Percentiles rank a stretch among this genome's conserved stretches.
Evolutionary conservation across 92 coral and sea anemone genomes (phyloP).

Genomic region (Porites rus): DNA sequence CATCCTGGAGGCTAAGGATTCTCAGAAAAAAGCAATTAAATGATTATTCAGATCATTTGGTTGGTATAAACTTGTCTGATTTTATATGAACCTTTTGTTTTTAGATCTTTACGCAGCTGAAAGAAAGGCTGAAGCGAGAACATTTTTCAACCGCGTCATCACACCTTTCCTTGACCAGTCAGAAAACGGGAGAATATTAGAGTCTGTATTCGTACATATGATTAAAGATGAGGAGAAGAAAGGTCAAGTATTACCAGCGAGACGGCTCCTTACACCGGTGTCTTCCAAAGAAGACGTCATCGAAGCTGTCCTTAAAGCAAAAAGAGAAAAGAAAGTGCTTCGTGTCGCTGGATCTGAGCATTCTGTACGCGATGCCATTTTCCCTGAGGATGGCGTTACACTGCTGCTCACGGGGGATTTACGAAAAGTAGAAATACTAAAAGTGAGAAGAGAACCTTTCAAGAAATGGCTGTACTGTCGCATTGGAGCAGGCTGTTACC

Average conservation of each 20-base stretch:
- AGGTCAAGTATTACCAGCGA: not conserved
- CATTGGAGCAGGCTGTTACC: conserved; percentile 73
- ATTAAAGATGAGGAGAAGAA: conserved; percentile 15
- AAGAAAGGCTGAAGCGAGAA: conserved; percentile 9
- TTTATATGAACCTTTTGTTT: not conserved
- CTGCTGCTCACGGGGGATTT: conserved; percentile 59
- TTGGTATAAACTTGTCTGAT: no score
- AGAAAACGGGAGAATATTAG: not conserved
- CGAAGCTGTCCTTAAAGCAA: conserved; percentile 50
- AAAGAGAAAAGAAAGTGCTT: conserved; percentile 34
- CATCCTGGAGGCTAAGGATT: no score
- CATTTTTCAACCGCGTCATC: conserved; percentile 24
- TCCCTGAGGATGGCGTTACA: conserved; percentile 56
- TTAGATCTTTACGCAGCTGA: conserved; percentile 13
- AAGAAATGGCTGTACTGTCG: conserved; percentile 58
- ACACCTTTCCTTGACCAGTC: conserved; percentile 18
- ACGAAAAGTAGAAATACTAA: conserved; percentile 59
- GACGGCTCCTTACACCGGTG: conserved; percentile 1
- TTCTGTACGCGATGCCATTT: conserved; percentile 54
- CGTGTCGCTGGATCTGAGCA: conserved; percentile 74
- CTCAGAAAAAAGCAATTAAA: no score
- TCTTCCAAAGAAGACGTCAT: conserved; percentile 38
- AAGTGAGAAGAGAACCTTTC: conserved; percentile 16
- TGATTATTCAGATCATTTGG: no score
- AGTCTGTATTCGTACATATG: conserved; percentile 13